phyloP scores from a whole-genome alignment of 2,113 vertebrate genomes.

The Mesembrinibis cayennensis region DNA sequence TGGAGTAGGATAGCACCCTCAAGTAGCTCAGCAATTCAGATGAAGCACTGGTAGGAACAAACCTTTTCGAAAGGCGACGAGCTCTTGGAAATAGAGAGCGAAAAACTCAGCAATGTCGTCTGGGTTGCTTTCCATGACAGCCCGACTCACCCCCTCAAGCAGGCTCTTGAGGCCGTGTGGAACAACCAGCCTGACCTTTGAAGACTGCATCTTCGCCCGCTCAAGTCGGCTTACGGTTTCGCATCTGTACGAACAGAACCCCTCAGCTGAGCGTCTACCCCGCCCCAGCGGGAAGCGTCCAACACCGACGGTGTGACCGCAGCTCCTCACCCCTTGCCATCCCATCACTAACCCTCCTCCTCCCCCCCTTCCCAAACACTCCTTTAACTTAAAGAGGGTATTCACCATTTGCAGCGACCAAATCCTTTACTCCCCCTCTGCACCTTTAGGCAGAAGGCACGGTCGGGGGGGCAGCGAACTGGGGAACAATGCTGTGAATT shows the following conservation, averaged over 20 bases:
- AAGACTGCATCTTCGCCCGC: conserved; percentile 53
- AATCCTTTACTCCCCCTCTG: too few species aligned
- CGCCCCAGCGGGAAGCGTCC: rapidly evolving
- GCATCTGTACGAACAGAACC: neutral
- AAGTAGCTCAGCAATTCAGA: neutral
- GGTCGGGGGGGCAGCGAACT: rapidly evolving
- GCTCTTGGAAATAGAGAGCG: conserved; percentile 69
- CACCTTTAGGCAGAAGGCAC: neutral
- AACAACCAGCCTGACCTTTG: conserved; percentile 52
- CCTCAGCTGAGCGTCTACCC: neutral
- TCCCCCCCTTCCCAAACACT: neutral
- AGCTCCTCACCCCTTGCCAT: neutral
- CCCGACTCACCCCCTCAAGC: conserved; percentile 70
- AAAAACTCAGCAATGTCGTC: conserved; percentile 64
- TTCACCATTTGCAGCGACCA: neutral
- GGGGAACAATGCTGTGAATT: rapidly evolving
- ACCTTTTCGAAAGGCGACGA: conserved; percentile 71
- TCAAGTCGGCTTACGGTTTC: neutral
- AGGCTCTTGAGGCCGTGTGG: conserved; percentile 67
- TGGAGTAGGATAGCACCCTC: neutral
- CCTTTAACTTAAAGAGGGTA: too few species aligned
- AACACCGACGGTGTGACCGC: rapidly evolving
- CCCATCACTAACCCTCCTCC: neutral
- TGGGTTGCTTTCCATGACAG: conserved; percentile 58
- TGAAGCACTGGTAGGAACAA: neutral